Evolutionary conservation across 2,888 invertebrate genomes (phyloP).

Genomic region (Thymelicus lineola): DNA sequence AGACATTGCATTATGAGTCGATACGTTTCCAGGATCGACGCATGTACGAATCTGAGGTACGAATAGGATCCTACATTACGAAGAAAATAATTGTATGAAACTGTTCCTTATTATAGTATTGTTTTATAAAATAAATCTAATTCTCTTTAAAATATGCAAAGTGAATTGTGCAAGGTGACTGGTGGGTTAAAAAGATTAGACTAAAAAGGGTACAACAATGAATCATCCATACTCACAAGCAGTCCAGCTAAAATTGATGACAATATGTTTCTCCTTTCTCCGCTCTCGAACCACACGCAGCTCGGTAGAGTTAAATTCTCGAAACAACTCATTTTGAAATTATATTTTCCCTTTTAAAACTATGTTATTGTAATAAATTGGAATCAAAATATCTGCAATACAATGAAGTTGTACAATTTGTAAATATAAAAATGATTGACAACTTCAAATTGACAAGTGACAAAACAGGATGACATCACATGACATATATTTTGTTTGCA

Average conservation of each 20-base stretch:
- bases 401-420: constrained; percentile 16
- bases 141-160: too few species aligned
- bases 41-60: too few species aligned
- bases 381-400: not conserved
- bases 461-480: too few species aligned
- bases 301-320: constrained; percentile 91
- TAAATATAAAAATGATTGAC: constrained; percentile 2
- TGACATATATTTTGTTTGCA: too few species aligned
- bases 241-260: constrained; percentile 94
- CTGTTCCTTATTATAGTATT: too few species aligned
- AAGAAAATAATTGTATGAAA: too few species aligned
- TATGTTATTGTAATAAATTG: not conserved
- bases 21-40: too few species aligned
- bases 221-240: constrained; percentile 88
- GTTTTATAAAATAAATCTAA: too few species aligned
- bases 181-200: not conserved
- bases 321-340: constrained; percentile 84
- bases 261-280: constrained; percentile 94
- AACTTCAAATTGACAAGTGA: not conserved
- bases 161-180: too few species aligned
- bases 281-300: constrained; percentile 94
- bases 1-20: too few species aligned
- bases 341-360: constrained; percentile 2
- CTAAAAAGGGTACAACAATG: constrained; percentile 43
- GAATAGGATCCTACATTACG: too few species aligned